phyloP scores from a whole-genome alignment of 2,888 invertebrate species.

The Apoderus coryli region DNA sequence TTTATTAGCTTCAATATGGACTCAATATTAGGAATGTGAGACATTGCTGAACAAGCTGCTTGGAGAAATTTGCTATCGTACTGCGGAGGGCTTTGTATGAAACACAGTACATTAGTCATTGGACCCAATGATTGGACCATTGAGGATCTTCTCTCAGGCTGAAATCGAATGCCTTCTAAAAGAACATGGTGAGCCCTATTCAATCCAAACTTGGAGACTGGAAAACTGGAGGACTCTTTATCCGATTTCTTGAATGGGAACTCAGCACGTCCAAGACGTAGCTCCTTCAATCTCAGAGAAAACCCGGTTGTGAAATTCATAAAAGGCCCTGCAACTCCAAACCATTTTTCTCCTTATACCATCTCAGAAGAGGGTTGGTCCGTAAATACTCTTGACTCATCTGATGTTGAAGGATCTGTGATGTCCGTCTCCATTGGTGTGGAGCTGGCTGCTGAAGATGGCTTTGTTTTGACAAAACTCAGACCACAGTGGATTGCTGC shows the following conservation, averaged over 20 bases:
- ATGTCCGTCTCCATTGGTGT: no score
- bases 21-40: constrained; percentile 6
- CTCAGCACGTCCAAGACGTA: constrained; percentile 5
- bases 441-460: no score
- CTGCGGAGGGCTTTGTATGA: neutral
- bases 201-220: no score
- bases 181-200: no score
- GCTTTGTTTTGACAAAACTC: no score
- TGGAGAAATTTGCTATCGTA: constrained; percentile 3
- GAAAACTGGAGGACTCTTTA: neutral
- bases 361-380: no score
- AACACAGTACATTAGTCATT: constrained; percentile 6
- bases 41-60: neutral
- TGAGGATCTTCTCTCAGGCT: constrained; percentile 6
- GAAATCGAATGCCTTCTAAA: constrained; percentile 8
- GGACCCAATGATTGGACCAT: constrained; percentile 7
- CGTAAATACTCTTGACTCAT: no score
- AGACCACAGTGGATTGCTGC: no score
- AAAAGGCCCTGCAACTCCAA: no score
- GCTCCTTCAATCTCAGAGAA: constrained; percentile 2
- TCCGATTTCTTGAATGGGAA: constrained; percentile 1
- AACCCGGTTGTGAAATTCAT: constrained; percentile 5
- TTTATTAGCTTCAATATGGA: constrained; percentile 3
- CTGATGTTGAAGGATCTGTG: no score
- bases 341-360: no score